Evolutionary conservation across 2,113 vertebrate genomes (phyloP).

Genomic region (Sapayoa aenigma): DNA sequence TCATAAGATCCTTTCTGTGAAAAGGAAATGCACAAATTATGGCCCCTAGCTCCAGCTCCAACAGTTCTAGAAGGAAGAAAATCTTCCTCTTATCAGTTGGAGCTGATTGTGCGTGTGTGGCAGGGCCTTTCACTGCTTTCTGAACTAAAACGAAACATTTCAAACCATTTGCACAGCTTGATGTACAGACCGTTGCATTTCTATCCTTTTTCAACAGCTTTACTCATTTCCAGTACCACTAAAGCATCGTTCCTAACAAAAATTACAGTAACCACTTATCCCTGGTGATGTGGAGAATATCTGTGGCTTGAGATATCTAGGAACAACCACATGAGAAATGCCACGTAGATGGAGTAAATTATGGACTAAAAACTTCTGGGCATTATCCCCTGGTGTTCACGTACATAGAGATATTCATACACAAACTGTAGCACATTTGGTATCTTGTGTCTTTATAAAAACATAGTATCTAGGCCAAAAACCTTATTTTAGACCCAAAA

Average conservation of each 20-base stretch:
- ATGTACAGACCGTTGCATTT: not conserved
- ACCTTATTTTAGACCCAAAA: constrained; percentile 47
- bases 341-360: not conserved
- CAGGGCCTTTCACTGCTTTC: not conserved
- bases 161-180: not conserved
- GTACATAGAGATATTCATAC: not conserved
- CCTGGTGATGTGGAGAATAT: not conserved
- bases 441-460: constrained; percentile 57
- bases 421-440: not conserved
- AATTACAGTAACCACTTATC: not conserved
- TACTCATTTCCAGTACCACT: not conserved
- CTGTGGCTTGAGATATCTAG: not conserved
- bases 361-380: not conserved
- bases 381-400: not conserved
- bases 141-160: not conserved
- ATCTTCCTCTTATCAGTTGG: not conserved
- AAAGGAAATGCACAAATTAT: not conserved
- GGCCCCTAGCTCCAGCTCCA: not conserved
- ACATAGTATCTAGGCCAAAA: constrained; percentile 34
- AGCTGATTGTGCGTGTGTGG: not conserved
- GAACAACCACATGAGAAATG: not conserved
- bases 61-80: not conserved
- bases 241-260: not conserved
- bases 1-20: fast-evolving
- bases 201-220: not conserved